These are phyloP conservation scores for Trialeurodes vaporariorum DNA, from an alignment of 1,140 invertebrate genomes.

Conservation along the genomic window DNA sequence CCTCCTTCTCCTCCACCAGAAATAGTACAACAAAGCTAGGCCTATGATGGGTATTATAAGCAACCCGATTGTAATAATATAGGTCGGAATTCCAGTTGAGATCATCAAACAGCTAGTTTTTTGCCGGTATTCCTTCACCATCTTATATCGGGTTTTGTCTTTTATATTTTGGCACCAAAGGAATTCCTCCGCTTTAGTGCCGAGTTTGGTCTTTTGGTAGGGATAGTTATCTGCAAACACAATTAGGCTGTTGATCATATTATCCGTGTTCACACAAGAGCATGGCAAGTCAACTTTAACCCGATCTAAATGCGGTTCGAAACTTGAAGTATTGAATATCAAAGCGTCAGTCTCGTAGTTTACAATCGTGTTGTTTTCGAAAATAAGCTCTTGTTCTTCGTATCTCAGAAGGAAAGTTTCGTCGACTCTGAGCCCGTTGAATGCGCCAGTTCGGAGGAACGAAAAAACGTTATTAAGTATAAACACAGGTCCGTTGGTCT, in stretches of 20 bases:
- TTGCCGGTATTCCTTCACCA: slow-evolving; percentile 7
- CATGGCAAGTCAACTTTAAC: slow-evolving; percentile 47
- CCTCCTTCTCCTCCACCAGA: slow-evolving; percentile 21
- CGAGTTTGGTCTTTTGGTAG: slow-evolving; percentile 13
- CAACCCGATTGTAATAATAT: slow-evolving; percentile 18
- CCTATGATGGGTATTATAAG: slow-evolving; percentile 20
- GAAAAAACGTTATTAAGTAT: slow-evolving; percentile 52
- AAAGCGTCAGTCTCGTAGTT: slow-evolving; percentile 44
- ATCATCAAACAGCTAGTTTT: slow-evolving; percentile 17
- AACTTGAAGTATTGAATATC: slow-evolving; percentile 41
- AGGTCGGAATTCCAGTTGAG: slow-evolving; percentile 28
- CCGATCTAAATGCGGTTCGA: slow-evolving; percentile 41
- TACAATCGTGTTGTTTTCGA: slow-evolving; percentile 50
- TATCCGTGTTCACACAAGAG: slow-evolving; percentile 40
- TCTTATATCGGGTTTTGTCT: slow-evolving; percentile 10
- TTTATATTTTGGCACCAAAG: slow-evolving; percentile 19
- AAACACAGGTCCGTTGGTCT: slow-evolving; percentile 44
- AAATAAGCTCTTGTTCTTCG: slow-evolving; percentile 39
- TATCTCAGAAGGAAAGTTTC: slow-evolving; percentile 23
- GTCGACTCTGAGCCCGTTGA: slow-evolving; percentile 44
- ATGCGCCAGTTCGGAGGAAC: slow-evolving; percentile 43
- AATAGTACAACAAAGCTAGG: slow-evolving; percentile 29
- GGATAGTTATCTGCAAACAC: slow-evolving; percentile 33
- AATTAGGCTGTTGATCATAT: slow-evolving; percentile 36
- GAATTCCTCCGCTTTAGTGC: slow-evolving; percentile 19